Conservation (phyloP, 2,888 invertebrate species). For the Poecilobothrus nobilitatus region DNA sequence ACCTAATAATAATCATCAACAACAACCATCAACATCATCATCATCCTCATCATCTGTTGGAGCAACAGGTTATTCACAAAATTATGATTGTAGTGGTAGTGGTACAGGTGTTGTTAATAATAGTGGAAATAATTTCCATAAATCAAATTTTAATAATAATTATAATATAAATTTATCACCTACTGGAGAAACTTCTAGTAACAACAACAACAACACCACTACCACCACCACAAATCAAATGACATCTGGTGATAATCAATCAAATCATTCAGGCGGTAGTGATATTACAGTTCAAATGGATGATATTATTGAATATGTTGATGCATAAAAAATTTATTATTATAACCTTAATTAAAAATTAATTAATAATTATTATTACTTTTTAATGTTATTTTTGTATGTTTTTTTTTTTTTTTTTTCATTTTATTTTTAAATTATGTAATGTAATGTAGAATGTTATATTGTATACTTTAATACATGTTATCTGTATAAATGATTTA, state of each 20-base stretch:
- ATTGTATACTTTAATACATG: too few relatives aligned
- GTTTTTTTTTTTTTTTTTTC: too few relatives aligned
- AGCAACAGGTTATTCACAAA: slow-evolving; percentile 9
- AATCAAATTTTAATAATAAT: background rate
- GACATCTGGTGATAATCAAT: slow-evolving; percentile 30
- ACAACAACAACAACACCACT: too few relatives aligned
- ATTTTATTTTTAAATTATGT: too few relatives aligned
- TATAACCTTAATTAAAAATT: background rate
- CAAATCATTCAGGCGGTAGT: slow-evolving; percentile 44
- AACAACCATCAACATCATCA: slow-evolving; percentile 23
- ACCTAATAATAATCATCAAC: slow-evolving; percentile 24
- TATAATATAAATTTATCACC: background rate
- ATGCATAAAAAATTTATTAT: slow-evolving; percentile 29
- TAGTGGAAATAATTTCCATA: background rate
- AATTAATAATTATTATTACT: background rate
- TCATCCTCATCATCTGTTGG: slow-evolving; percentile 15
- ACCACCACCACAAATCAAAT: background rate
- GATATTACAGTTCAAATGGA: slow-evolving; percentile 42
- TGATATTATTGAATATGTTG: slow-evolving; percentile 39
- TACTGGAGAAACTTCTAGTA: background rate
- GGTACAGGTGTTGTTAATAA: too few relatives aligned
- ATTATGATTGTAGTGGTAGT: slow-evolving; percentile 7
- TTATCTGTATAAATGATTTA: too few relatives aligned
- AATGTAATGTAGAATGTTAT: too few relatives aligned
- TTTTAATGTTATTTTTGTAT: background rate